These are phyloP conservation scores for Poecilobothrus nobilitatus DNA, from an alignment of 2,888 invertebrate species.

Conservation along the genomic window DNA sequence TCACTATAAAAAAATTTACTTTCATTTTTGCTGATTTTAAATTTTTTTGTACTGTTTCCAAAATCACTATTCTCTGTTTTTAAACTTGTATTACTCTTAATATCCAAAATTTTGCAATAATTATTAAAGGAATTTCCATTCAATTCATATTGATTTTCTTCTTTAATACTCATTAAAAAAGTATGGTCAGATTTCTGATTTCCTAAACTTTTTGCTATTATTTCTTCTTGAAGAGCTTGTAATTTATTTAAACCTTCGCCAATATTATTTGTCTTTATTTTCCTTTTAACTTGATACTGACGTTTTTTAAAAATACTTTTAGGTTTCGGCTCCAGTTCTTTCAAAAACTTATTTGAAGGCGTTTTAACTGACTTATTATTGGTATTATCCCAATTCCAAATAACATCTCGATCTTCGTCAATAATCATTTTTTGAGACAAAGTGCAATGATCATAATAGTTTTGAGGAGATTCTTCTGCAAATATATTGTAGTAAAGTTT, in stretches of 20 bases:
- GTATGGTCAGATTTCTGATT: too few species aligned
- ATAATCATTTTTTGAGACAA: background rate
- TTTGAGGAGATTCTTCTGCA: background rate
- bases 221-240: background rate
- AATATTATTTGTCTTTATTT: background rate
- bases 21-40: background rate
- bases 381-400: background rate
- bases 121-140: too few species aligned
- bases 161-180: too few species aligned
- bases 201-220: background rate
- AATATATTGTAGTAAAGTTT: background rate
- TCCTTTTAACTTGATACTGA: background rate
- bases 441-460: background rate
- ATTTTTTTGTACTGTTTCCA: too few species aligned
- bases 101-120: too few species aligned
- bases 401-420: background rate
- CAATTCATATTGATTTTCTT: too few species aligned
- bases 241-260: background rate
- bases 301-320: background rate
- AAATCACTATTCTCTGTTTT: too few species aligned
- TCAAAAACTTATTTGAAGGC: background rate
- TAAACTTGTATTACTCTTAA: too few species aligned
- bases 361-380: background rate
- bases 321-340: background rate
- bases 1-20: background rate